Conservation (phyloP, 2,113 vertebrate species). For the Corydoras maculifer region DNA sequence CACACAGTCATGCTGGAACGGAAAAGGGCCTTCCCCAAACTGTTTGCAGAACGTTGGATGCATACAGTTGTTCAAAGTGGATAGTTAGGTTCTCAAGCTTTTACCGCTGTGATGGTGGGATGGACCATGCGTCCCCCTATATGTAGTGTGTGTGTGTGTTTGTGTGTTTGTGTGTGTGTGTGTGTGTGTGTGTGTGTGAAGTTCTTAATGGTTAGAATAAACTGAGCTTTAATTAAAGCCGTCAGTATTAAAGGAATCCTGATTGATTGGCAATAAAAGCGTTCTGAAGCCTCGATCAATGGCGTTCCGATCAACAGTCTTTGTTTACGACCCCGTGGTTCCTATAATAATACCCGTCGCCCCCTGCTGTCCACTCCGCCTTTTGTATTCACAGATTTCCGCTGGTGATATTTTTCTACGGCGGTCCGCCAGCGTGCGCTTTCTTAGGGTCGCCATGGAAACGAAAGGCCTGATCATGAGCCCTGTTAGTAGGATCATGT, state of each 20-base stretch:
- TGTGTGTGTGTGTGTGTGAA: neutral
- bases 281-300: neutral
- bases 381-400: conserved; percentile 15
- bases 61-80: too few species aligned
- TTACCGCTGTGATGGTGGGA: too few species aligned
- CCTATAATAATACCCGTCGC: conserved; percentile 6
- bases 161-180: neutral
- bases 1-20: too few species aligned
- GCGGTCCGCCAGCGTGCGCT: too few species aligned
- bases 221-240: conserved; percentile 33
- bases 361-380: neutral
- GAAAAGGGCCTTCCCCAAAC: too few species aligned
- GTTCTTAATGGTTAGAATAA: neutral
- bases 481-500: too few species aligned
- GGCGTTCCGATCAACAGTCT: conserved; percentile 2
- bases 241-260: conserved; percentile 19
- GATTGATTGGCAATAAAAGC: conserved; percentile 18
- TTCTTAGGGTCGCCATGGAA: too few species aligned
- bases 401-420: neutral
- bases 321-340: conserved; percentile 15
- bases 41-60: too few species aligned
- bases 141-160: conserved; percentile 14
- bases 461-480: too few species aligned
- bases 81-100: too few species aligned
- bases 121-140: too few species aligned